Conservation (phyloP, 2,888 invertebrate species). For the Germaria angustata region DNA sequence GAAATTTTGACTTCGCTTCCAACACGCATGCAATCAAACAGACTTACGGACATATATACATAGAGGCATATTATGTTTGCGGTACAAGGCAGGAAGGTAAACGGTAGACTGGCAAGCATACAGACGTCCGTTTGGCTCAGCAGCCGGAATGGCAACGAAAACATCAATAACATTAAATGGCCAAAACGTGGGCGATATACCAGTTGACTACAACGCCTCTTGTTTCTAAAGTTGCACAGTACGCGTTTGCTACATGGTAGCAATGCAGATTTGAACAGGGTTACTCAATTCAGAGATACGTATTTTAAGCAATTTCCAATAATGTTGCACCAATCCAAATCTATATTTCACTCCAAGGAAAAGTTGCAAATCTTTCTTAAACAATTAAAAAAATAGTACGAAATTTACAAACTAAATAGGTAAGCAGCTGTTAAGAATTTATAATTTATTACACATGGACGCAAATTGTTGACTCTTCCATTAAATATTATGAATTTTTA, state of each 20-base stretch:
- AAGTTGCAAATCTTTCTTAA: too few species aligned
- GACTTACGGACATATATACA: too few species aligned
- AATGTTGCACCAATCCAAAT: too few species aligned
- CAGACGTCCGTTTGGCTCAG: constrained; percentile 24
- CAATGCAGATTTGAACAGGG: neutral
- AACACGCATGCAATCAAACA: constrained; percentile 14
- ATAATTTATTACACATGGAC: too few species aligned
- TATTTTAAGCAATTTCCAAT: neutral
- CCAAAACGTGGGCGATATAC: constrained; percentile 60
- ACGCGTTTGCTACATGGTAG: neutral
- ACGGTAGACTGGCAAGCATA: neutral
- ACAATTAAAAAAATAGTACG: too few species aligned
- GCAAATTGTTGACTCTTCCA: too few species aligned
- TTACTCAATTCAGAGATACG: neutral
- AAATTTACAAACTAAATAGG: too few species aligned
- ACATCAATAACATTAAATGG: constrained; percentile 62
- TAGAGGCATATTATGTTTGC: neutral
- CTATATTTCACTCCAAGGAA: too few species aligned
- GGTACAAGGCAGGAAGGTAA: constrained; percentile 6
- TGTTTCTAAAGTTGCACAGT: constrained; percentile 36
- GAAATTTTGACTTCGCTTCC: constrained; percentile 41
- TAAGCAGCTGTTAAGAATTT: too few species aligned
- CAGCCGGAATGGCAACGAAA: constrained; percentile 40
- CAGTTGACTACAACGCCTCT: constrained; percentile 53
- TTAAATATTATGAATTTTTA: too few species aligned